Evolutionary conservation across 1,140 invertebrate species (phyloP).

Genomic region (Temnothorax curvispinosus): DNA sequence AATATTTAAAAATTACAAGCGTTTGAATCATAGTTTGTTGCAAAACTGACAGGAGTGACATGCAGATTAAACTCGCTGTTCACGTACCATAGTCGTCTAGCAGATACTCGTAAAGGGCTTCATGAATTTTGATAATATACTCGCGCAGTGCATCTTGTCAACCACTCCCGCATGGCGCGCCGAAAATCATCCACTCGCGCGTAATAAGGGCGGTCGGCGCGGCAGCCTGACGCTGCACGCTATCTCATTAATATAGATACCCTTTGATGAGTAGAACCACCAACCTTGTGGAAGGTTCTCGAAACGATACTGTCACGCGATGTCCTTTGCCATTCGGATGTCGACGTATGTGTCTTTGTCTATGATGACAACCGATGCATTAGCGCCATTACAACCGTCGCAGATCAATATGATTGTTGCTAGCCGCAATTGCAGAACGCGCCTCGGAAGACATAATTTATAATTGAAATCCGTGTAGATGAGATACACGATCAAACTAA

Average conservation of each 20-base stretch:
- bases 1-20: neutral
- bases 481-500: neutral
- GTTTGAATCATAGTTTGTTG: neutral
- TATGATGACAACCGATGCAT: conserved; percentile 18
- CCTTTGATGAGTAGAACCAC: conserved; percentile 70
- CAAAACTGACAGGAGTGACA: neutral
- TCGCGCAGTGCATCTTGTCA: conserved; percentile 46
- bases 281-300: conserved; percentile 27
- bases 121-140: conserved; percentile 74
- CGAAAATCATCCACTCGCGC: conserved; percentile 68
- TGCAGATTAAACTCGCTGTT: conserved; percentile 1
- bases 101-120: conserved; percentile 44
- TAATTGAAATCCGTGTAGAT: neutral
- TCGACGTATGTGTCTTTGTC: conserved; percentile 8
- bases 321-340: conserved; percentile 25
- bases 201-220: conserved; percentile 65
- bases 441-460: neutral
- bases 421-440: neutral
- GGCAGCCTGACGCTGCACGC: conserved; percentile 23
- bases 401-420: conserved; percentile 17
- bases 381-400: neutral
- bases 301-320: conserved; percentile 51
- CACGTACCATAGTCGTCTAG: neutral
- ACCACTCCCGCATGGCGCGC: conserved; percentile 32
- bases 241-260: conserved; percentile 75